Percentiles rank a stretch among this genome's conserved stretches.
Evolutionary conservation across 2,888 invertebrate species (phyloP).

Genomic region (Noctua pronuba): DNA sequence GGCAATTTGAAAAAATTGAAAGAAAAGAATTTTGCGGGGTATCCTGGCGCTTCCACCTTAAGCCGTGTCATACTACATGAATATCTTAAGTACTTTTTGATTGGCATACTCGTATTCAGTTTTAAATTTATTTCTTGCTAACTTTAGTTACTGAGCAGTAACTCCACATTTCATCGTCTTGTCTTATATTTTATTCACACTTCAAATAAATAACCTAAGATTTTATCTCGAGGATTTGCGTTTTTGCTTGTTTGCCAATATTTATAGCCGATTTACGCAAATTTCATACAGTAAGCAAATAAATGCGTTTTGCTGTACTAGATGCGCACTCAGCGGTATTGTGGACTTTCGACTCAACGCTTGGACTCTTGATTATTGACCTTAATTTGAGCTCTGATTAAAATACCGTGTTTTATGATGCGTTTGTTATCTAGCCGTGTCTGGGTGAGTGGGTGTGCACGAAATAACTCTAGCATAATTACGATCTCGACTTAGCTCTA

Average conservation of each 20-base stretch:
- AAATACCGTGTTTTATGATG: slow-evolving; percentile 80
- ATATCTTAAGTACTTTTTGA: slow-evolving; percentile 54
- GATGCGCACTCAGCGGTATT: slow-evolving; percentile 53
- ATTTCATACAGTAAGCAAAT: slow-evolving; percentile 56
- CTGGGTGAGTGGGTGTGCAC: slow-evolving; percentile 83
- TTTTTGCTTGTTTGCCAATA: slow-evolving; percentile 60
- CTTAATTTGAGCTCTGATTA: slow-evolving; percentile 82
- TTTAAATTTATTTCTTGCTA: slow-evolving; percentile 35
- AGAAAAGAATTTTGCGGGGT: too few relatives aligned
- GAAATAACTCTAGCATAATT: slow-evolving; percentile 87
- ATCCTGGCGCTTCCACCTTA: slow-evolving; percentile 14
- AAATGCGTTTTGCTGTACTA: slow-evolving; percentile 50
- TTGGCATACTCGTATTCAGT: slow-evolving; percentile 47
- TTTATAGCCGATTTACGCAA: slow-evolving; percentile 61
- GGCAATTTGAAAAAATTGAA: too few relatives aligned
- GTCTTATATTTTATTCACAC: slow-evolving; percentile 48
- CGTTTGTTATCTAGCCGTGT: slow-evolving; percentile 76
- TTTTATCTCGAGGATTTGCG: slow-evolving; percentile 38
- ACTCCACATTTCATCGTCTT: slow-evolving; percentile 31
- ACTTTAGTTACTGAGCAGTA: slow-evolving; percentile 23
- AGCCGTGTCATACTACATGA: slow-evolving; percentile 57
- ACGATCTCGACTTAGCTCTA: slow-evolving; percentile 87
- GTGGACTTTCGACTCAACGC: slow-evolving; percentile 63
- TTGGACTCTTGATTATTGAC: slow-evolving; percentile 73
- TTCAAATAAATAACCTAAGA: slow-evolving; percentile 52